Conservation (phyloP, 2,797 vertebrate species). For the Danio albolineatus region DNA sequence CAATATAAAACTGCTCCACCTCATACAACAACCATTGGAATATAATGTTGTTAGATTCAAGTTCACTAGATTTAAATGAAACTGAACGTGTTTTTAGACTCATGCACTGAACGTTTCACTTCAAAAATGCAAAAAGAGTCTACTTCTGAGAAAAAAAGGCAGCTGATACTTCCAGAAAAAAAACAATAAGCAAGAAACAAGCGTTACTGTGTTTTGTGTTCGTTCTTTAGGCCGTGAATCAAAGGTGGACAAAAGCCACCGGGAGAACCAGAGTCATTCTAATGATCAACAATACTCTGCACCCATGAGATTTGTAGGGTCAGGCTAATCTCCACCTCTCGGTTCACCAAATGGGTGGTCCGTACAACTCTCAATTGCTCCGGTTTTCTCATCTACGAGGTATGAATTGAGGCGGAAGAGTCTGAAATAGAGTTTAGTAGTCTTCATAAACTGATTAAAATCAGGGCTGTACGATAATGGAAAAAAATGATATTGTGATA, state of each 20-base stretch:
- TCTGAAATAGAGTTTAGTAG: background rate
- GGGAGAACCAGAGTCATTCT: conserved; percentile 71
- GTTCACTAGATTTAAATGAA: background rate
- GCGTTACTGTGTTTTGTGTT: conserved; percentile 60
- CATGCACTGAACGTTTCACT: background rate
- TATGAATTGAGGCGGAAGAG: background rate
- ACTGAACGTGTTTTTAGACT: background rate
- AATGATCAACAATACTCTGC: conserved; percentile 76
- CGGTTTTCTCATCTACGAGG: conserved; percentile 39
- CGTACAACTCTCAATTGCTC: conserved; percentile 42
- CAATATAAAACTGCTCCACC: background rate
- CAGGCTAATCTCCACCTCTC: conserved; percentile 73
- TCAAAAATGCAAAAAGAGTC: background rate
- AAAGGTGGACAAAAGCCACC: conserved; percentile 68
- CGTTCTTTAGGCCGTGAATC: conserved; percentile 74
- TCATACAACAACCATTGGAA: background rate
- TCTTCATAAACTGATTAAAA: background rate
- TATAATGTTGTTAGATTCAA: background rate
- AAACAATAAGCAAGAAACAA: conserved; percentile 20
- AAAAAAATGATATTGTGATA: too few relatives aligned
- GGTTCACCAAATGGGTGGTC: conserved; percentile 78
- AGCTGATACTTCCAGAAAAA: conserved; percentile 42
- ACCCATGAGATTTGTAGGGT: conserved; percentile 72
- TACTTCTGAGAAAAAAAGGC: background rate
- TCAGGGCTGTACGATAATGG: too few relatives aligned